Conservation (phyloP, 2,888 invertebrate genomes). For the Heliconius hortense region DNA sequence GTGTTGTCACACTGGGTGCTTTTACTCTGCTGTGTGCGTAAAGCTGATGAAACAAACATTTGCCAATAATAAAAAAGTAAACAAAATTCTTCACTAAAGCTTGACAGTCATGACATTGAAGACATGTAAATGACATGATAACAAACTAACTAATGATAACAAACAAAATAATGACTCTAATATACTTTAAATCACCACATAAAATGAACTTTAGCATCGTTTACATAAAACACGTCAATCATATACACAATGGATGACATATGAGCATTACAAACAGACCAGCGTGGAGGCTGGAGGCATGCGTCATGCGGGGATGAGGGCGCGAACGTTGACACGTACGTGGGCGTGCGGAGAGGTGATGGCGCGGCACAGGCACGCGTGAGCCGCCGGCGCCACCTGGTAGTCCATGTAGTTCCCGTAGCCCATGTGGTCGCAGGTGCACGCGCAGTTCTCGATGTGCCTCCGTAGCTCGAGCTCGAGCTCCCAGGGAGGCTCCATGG, state of each 20-base stretch:
- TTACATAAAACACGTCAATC: constrained; percentile 32
- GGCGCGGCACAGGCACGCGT: constrained; percentile 78
- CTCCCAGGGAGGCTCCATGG: constrained; percentile 83
- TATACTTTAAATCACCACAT: constrained; percentile 32
- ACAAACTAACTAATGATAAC: constrained; percentile 25
- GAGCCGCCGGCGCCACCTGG: constrained; percentile 85
- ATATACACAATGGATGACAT: constrained; percentile 47
- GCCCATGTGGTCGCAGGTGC: constrained; percentile 96
- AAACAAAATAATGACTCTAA: constrained; percentile 32
- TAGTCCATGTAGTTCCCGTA: constrained; percentile 96
- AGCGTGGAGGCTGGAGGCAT: constrained; percentile 63
- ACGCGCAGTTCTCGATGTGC: constrained; percentile 94
- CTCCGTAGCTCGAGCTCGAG: constrained; percentile 92
- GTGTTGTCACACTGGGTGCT: too few species aligned
- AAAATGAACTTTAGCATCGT: constrained; percentile 35
- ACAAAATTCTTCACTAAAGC: not conserved
- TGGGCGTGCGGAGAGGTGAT: constrained; percentile 80
- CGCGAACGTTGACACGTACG: constrained; percentile 65
- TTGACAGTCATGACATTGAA: too few species aligned
- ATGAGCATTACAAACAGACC: constrained; percentile 58
- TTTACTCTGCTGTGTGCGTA: too few species aligned
- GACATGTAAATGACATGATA: constrained; percentile 8
- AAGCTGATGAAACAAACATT: too few species aligned
- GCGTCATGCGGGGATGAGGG: constrained; percentile 51
- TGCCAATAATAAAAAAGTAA: not conserved